phyloP scores from a whole-genome alignment of 2,888 invertebrate genomes.

The Sipha maydis region DNA sequence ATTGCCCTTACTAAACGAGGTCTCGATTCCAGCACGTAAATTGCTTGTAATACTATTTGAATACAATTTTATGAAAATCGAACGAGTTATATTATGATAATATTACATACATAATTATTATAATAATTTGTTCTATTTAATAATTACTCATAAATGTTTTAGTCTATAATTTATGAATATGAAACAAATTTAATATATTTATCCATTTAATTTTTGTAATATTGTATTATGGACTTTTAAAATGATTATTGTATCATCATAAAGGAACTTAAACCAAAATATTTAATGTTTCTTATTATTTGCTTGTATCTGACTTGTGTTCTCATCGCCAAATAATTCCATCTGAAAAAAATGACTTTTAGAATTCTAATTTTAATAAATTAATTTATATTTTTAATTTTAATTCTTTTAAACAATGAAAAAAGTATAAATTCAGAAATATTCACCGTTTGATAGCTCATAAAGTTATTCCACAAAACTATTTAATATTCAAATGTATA shows the following conservation, averaged over 20 bases:
- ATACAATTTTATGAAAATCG: neutral
- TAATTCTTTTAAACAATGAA: neutral
- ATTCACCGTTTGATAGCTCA: neutral
- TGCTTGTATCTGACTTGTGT: neutral
- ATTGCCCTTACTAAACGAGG: constrained; percentile 3
- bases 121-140: neutral
- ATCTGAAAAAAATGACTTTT: neutral
- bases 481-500: neutral
- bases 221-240: neutral
- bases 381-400: neutral
- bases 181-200: neutral
- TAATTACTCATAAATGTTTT: neutral
- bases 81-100: constrained; percentile 10
- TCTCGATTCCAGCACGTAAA: neutral
- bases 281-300: neutral
- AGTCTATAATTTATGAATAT: neutral
- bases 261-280: neutral
- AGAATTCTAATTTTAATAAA: neutral
- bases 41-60: constrained; percentile 11
- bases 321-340: neutral
- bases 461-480: neutral
- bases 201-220: neutral
- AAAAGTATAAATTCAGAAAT: neutral
- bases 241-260: neutral
- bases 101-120: neutral